phyloP scores from a whole-genome alignment of 1,140 invertebrate species.

The Oncopeltus fasciatus region DNA sequence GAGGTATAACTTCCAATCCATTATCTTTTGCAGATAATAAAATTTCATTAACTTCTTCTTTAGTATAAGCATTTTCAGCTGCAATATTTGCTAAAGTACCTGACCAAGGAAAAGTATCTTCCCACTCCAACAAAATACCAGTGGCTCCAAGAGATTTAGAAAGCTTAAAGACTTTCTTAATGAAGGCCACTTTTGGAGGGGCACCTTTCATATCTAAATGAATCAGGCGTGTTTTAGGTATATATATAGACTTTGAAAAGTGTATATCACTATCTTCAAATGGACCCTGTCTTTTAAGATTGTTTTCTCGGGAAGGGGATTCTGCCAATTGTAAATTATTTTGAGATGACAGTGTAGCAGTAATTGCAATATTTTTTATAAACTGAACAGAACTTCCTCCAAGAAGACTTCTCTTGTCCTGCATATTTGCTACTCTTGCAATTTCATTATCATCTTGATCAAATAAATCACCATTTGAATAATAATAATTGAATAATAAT shows the following conservation, averaged over 20 bases:
- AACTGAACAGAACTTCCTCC: slow-evolving; percentile 16
- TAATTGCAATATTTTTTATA: not conserved
- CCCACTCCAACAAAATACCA: slow-evolving; percentile 84
- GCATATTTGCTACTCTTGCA: slow-evolving; percentile 1
- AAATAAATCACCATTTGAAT: slow-evolving; percentile 13
- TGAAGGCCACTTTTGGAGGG: slow-evolving; percentile 57
- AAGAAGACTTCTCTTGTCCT: slow-evolving; percentile 15
- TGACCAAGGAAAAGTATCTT: slow-evolving; percentile 92
- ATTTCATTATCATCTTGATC: slow-evolving; percentile 12
- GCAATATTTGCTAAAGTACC: slow-evolving; percentile 46
- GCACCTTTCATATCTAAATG: slow-evolving; percentile 87
- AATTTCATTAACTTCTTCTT: slow-evolving; percentile 48
- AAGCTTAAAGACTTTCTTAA: slow-evolving; percentile 57
- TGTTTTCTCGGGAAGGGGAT: not conserved
- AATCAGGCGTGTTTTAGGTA: slow-evolving; percentile 35
- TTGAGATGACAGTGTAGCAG: not conserved
- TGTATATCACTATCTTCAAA: not conserved
- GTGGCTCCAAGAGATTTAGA: slow-evolving; percentile 66
- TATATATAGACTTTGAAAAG: slow-evolving; percentile 13
- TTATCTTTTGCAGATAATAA: slow-evolving; percentile 44
- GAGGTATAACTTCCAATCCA: slow-evolving; percentile 73
- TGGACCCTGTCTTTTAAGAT: not conserved
- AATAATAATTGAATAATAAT: slow-evolving; percentile 28
- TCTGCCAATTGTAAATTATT: not conserved
- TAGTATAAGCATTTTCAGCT: slow-evolving; percentile 63